These are phyloP conservation scores for Albula glossodonta DNA, from an alignment of 2,113 vertebrate genomes.

Conservation along the genomic window DNA sequence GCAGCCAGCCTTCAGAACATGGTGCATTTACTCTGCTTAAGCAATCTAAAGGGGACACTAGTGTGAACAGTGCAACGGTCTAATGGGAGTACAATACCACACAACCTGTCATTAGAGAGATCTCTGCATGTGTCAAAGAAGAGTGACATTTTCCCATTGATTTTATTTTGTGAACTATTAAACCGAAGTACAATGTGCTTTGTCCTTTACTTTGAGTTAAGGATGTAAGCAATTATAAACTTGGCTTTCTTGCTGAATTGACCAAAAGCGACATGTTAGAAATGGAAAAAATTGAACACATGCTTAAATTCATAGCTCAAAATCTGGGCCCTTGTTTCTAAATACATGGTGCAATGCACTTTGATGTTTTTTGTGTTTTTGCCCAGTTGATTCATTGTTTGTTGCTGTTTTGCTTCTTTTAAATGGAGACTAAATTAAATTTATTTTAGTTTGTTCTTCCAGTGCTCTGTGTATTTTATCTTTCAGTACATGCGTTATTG, in stretches of 20 bases:
- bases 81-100: neutral
- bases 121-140: neutral
- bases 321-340: neutral
- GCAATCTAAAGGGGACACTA: neutral
- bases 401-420: slow-evolving; percentile 15
- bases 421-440: slow-evolving; percentile 6
- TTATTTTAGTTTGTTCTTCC: slow-evolving; percentile 14
- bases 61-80: neutral
- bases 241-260: neutral
- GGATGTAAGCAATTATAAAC: neutral
- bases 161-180: neutral
- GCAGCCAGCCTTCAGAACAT: neutral
- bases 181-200: neutral
- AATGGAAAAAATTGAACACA: neutral
- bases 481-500: neutral
- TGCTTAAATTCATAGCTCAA: neutral
- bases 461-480: neutral
- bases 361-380: neutral
- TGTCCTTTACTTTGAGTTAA: neutral
- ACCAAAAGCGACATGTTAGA: neutral
- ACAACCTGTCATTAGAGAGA: neutral
- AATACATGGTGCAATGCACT: neutral
- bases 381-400: neutral
- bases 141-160: neutral
- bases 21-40: neutral